Conservation (phyloP, 64 coral and sea anemone species). For the Orbicella faveolata region DNA sequence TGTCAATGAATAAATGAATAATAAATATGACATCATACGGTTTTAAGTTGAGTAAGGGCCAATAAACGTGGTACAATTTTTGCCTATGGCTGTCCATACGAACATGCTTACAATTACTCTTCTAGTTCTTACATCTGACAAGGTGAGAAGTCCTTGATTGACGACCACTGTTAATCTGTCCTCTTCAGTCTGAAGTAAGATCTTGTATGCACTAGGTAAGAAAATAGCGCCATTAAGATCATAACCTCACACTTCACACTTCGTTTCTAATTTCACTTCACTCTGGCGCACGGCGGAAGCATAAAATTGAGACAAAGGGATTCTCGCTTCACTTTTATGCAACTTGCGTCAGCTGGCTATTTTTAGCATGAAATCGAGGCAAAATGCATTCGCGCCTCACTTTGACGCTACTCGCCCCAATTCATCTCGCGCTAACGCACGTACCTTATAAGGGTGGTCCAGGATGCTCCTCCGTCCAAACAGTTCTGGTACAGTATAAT, state of each 20-base stretch:
- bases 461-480: slow-evolving; percentile 81
- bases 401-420: neutral
- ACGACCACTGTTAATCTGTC: slow-evolving; percentile 87
- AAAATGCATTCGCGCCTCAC: neutral
- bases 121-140: slow-evolving; percentile 89
- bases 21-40: too few species aligned
- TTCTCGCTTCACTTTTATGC: neutral
- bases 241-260: neutral
- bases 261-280: too few species aligned
- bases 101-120: neutral
- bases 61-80: too few species aligned
- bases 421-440: neutral
- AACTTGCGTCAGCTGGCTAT: neutral
- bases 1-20: too few species aligned
- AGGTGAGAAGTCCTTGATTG: slow-evolving; percentile 83
- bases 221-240: neutral
- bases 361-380: neutral
- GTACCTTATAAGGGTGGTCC: slow-evolving; percentile 95
- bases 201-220: slow-evolving; percentile 81
- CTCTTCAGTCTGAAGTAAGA: slow-evolving; percentile 95
- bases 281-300: too few species aligned
- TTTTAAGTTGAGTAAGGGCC: too few species aligned
- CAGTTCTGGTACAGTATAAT: slow-evolving; percentile 92
- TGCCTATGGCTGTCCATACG: neutral
- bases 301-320: neutral